Evolutionary conservation across 2,797 vertebrate species (phyloP).

Genomic region (Alcedo quadribrachys): DNA sequence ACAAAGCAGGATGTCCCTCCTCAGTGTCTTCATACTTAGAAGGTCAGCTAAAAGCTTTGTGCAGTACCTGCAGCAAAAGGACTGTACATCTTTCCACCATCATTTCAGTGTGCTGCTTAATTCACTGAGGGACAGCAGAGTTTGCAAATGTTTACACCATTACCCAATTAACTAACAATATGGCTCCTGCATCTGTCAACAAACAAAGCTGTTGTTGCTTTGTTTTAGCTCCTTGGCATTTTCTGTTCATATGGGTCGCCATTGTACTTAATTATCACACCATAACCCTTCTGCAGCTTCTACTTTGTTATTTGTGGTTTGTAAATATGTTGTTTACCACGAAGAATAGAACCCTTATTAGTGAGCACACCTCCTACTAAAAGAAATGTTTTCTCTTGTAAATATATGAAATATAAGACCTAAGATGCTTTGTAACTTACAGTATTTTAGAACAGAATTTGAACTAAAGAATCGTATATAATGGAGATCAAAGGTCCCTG

Average conservation of each 20-base stretch:
- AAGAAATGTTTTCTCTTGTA: constrained; percentile 43
- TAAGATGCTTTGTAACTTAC: neutral
- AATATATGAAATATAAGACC: constrained; percentile 18
- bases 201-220: constrained; percentile 98
- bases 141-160: constrained; percentile 99
- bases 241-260: constrained; percentile 82
- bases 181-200: constrained; percentile 98
- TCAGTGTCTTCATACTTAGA: neutral
- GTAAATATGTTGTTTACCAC: constrained; percentile 76
- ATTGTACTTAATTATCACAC: constrained; percentile 89
- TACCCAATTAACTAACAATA: constrained; percentile 99
- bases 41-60: constrained; percentile 34
- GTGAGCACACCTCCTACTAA: constrained; percentile 21
- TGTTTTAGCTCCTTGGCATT: constrained; percentile 81
- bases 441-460: constrained; percentile 8
- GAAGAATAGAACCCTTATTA: constrained; percentile 61
- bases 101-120: constrained; percentile 74
- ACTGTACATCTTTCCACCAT: constrained; percentile 67
- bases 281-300: constrained; percentile 79
- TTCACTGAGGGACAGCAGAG: constrained; percentile 89
- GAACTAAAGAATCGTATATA: neutral
- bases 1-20: neutral
- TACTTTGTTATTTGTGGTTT: constrained; percentile 81
- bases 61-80: constrained; percentile 50
- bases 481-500: neutral